Base-by-base conservation (phyloP, 2,888 invertebrate species). In the Cybosia mesomella region DNA sequence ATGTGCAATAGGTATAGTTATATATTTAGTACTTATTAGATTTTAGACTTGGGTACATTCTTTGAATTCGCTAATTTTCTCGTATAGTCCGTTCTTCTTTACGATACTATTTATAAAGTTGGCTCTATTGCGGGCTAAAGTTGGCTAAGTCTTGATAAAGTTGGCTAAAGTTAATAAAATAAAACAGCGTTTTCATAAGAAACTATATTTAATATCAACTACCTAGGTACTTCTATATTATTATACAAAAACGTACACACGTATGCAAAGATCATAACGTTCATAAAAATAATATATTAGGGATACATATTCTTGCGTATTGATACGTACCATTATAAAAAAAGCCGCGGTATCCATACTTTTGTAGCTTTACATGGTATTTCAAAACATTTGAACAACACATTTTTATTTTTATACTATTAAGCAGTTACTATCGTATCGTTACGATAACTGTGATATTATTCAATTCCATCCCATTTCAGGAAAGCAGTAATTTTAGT, bases 231-330 rank as follows among this genome's bases (percentile, higher is more conserved):
- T 21, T 59, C 36, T 36, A 13, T 59, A 36, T 36, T 49, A n/a
- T 49, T n/a, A 49, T 49, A 49, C 18, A n/a, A 49, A 49, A 49
- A 49, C 49, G 49, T 49, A n/a, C 49, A 49, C 49, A 49, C n/a
- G 8, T 49, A 49, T 9, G 49, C 5, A 28, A 28, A 28, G 5
- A 28, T 28, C 49, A 43, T 43, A n/a, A 34, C 34, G 1, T 34
- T 18, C 18, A 49, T 18, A 49, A 49, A 49, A 49, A 49, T 49
- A n/a, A 49, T 49, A 49, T 18, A 43, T 43, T 49, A 49, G 15
- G 18, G 18, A 43, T n/a, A 49, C 49, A 49, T 9, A 49, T n/a
- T 10, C 10, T 1, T n/a, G 49, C 18, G 49, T 49, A 18, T 49
- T 49, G 49, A 49, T 49, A n/a, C 9, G n/a, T 2, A 49, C n/a